Evolutionary conservation across 2,113 vertebrate species (phyloP).

Genomic region (Terrapene triunguis): DNA sequence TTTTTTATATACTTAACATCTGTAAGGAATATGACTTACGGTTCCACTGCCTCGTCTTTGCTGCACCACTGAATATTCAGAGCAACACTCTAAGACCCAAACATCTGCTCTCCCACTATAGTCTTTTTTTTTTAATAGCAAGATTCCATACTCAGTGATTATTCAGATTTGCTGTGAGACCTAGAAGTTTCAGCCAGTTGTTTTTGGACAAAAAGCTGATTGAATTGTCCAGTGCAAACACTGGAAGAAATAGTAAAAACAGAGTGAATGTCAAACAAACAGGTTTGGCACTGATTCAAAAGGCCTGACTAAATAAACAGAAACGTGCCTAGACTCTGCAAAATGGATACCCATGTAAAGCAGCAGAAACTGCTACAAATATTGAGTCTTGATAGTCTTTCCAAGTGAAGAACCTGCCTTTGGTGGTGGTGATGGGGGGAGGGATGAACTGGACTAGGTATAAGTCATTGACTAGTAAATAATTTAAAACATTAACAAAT

Average conservation of each 20-base stretch:
- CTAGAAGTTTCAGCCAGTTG: background rate
- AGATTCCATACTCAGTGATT: constrained; percentile 2
- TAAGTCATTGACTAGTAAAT: constrained; percentile 70
- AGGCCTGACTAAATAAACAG: background rate
- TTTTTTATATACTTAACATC: background rate
- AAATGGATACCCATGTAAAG: background rate
- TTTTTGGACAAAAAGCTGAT: constrained; percentile 1
- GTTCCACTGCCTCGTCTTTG: constrained; percentile 5
- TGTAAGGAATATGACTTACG: constrained; percentile 38
- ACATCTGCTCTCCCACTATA: constrained; percentile 57
- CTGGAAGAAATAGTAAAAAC: background rate
- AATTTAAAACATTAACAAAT: constrained; percentile 65
- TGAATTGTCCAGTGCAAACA: background rate
- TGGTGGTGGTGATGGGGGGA: too few species aligned
- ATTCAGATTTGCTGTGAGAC: constrained; percentile 32
- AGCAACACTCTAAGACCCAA: constrained; percentile 25
- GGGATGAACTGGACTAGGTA: constrained; percentile 56
- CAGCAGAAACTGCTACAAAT: constrained; percentile 2
- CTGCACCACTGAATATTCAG: background rate
- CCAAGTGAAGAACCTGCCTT: background rate
- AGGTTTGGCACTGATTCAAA: constrained; percentile 3
- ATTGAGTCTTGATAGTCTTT: constrained; percentile 7
- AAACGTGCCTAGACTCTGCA: background rate
- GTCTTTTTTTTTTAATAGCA: background rate
- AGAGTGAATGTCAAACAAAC: background rate